Conservation (phyloP, 2,888 invertebrate genomes). For the Pandemis heparana region DNA sequence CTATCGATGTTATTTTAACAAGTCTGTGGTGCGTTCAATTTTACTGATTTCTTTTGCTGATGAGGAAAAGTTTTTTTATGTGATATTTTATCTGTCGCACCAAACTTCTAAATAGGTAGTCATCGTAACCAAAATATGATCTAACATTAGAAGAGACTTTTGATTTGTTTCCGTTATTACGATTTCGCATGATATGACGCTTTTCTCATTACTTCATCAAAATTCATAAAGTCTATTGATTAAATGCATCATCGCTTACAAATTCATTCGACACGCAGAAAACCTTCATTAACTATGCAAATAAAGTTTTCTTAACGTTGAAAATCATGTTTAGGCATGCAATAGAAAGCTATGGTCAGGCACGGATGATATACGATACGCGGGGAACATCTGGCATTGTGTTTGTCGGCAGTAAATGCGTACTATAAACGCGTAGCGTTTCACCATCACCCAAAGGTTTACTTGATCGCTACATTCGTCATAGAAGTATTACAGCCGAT, state of each 20-base stretch:
- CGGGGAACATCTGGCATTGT: slow-evolving; percentile 37
- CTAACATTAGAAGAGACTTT: background rate
- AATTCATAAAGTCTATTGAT: background rate
- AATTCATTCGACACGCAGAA: background rate
- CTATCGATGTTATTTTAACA: background rate
- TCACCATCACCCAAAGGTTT: background rate
- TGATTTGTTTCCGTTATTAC: background rate
- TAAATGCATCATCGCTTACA: background rate
- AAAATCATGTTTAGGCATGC: slow-evolving; percentile 14
- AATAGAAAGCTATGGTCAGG: slow-evolving; percentile 33
- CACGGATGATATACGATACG: slow-evolving; percentile 35
- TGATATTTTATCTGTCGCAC: background rate
- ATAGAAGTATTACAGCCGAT: background rate
- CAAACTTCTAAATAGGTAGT: too few species aligned
- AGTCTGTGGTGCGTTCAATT: background rate
- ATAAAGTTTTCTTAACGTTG: background rate
- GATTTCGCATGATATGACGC: background rate
- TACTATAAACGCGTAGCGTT: slow-evolving; percentile 30
- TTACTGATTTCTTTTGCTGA: background rate
- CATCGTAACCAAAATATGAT: background rate
- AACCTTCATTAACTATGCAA: slow-evolving; percentile 4
- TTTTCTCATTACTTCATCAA: background rate
- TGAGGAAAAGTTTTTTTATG: background rate
- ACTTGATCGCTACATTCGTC: background rate
- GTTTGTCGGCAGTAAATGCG: slow-evolving; percentile 37